Evolutionary conservation across 2,888 invertebrate genomes (phyloP), one percentile per base, ranked within the genome.

Genomic region (Synanthedon myopaeformis): DNA sequence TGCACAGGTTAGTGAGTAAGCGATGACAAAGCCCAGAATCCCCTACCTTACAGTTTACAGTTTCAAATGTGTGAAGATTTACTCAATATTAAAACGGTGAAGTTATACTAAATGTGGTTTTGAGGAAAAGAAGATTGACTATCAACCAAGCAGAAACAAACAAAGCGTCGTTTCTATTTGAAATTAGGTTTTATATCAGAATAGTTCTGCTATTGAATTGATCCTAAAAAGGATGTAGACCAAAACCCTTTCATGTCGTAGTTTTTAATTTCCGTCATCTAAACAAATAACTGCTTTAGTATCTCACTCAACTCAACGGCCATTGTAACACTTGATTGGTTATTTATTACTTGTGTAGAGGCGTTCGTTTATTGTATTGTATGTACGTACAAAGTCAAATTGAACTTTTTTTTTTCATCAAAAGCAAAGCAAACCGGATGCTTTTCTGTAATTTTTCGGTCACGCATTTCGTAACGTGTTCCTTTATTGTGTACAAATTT

Each of bases 261-360:
- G 5, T 45, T 45, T 45, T 45, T 45, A n/a, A 45, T 71, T 68
- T 72, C 69, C 60, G 54, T 42, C 56, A 56, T 58, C 61, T 70
- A 68, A 70, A 74, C 61, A 68, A 70, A 74, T 61, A 63, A 68
- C 63, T 69, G 59, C 59, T 63, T 62, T 63, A 65, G 69, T 69
- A 67, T 73, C 68, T 74, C 76, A 72, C 68, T 74, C 76, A 72
- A 74, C 69, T 74, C 76, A 72, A 74, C 68, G 63, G 59, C 66
- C 57, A 71, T 82, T 81, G 79, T 79, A 69, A 59, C 54, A 54
- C 70, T 70, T 72, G 79, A 79, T 79, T 76, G 74, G 71, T 65
- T 63, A 65, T 53, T 23, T 53, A 49, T 60, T 60, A 58, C 58
- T 63, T 62, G 41, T 51, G 11, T 5, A 51, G 17, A 13, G 51